Percentiles rank a stretch among this genome's conserved stretches.
These are phyloP conservation scores for Rhysida immarginata DNA, from an alignment of 1,140 invertebrate species.

Conservation along the genomic window DNA sequence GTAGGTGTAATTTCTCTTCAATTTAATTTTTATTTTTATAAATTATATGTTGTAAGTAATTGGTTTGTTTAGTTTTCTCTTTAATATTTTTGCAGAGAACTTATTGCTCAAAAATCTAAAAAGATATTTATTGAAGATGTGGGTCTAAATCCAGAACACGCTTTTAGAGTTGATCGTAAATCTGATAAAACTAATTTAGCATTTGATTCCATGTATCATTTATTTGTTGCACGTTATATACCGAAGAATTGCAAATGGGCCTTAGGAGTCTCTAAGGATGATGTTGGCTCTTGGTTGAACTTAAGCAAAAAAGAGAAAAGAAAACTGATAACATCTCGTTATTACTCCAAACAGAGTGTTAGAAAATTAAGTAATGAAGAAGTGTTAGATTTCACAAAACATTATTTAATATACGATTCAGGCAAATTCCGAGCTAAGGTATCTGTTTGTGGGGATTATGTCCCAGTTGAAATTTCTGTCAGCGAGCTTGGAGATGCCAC, in stretches of 20 bases:
- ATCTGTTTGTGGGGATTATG: background rate
- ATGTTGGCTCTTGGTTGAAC: no score
- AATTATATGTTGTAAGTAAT: no score
- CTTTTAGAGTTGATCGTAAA: constrained; percentile 26
- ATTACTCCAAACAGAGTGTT: background rate
- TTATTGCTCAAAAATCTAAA: constrained; percentile 2
- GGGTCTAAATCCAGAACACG: constrained; percentile 21
- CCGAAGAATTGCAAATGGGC: background rate
- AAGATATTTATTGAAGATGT: constrained; percentile 9
- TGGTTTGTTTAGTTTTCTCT: background rate
- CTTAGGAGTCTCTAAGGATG: background rate
- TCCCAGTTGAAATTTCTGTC: background rate
- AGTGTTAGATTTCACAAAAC: background rate
- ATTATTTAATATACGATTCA: background rate
- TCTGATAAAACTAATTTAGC: constrained; percentile 24
- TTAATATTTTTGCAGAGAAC: constrained; percentile 1
- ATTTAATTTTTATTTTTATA: no score
- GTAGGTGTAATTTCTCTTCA: no score
- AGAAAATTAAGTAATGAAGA: background rate
- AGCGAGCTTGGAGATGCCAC: background rate
- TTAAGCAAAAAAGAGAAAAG: constrained; percentile 8
- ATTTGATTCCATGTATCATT: constrained; percentile 27
- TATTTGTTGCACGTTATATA: constrained; percentile 24
- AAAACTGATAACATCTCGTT: background rate
- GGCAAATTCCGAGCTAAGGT: background rate